phyloP scores from a whole-genome alignment of 2,113 vertebrate species.

The Campylomormyrus numenius region DNA sequence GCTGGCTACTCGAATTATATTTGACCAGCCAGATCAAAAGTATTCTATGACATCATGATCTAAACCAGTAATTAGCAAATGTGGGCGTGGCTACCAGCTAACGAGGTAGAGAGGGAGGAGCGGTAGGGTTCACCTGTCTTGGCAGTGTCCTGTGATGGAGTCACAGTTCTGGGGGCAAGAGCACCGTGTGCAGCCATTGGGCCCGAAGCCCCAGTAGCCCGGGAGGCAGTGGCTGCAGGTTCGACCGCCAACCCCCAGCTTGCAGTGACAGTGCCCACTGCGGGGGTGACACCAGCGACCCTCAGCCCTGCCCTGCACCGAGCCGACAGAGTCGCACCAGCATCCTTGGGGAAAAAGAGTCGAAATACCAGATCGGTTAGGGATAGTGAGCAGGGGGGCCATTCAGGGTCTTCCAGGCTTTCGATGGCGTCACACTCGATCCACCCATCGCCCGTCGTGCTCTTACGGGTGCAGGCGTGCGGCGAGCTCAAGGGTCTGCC shows the following conservation, averaged over 20 bases:
- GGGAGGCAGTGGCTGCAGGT: conserved; percentile 68
- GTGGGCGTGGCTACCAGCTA: background rate
- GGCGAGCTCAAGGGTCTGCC: conserved; percentile 58
- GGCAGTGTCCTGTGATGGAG: conserved; percentile 65
- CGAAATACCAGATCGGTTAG: background rate
- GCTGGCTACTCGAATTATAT: background rate
- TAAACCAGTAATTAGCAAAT: background rate
- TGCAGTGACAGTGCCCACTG: conserved; percentile 79
- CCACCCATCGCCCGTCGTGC: background rate
- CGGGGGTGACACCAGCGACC: conserved; percentile 67
- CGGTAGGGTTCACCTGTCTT: conserved; percentile 48
- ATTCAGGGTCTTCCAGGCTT: background rate
- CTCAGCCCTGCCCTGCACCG: conserved; percentile 47
- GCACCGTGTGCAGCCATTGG: conserved; percentile 68
- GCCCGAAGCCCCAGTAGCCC: conserved; percentile 76
- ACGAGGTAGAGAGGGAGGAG: background rate
- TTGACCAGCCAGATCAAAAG: background rate
- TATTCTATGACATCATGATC: background rate
- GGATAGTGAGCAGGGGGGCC: background rate
- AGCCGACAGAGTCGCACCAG: conserved; percentile 68
- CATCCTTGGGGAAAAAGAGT: conserved; percentile 56
- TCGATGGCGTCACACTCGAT: background rate
- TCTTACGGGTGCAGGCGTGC: conserved; percentile 71
- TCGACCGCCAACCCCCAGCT: conserved; percentile 65
- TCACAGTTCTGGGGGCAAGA: conserved; percentile 68